Conservation (phyloP, 2,113 vertebrate species). For the Baryphthengus martii region DNA sequence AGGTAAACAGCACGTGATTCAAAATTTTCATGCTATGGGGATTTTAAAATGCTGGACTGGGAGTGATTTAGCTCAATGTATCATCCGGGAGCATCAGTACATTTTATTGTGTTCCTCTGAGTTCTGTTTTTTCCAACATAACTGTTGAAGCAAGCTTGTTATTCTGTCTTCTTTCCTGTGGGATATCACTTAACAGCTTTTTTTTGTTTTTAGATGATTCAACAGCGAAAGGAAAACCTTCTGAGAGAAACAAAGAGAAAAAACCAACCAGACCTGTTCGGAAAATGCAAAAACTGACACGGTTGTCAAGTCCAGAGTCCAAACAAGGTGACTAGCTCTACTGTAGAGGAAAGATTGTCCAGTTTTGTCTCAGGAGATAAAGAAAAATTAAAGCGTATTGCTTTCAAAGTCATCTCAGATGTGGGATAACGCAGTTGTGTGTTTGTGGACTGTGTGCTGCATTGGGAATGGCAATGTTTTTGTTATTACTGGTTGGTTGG, state of each 20-base stretch:
- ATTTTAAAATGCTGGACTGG: not conserved
- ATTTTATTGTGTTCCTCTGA: not conserved
- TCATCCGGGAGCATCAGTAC: not conserved
- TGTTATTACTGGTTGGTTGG: not conserved
- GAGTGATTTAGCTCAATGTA: not conserved
- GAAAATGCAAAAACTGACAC: constrained; percentile 84
- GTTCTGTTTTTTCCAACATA: not conserved
- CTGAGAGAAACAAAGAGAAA: constrained; percentile 79
- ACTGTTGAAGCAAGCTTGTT: not conserved
- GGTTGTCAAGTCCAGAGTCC: constrained; percentile 74
- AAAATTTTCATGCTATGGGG: not conserved
- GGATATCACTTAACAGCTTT: constrained; percentile 4
- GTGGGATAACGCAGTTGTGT: not conserved
- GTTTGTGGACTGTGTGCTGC: not conserved
- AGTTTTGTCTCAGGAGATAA: not conserved
- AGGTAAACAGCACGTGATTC: not conserved
- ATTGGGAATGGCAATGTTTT: not conserved
- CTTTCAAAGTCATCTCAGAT: not conserved
- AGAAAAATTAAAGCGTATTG: not conserved
- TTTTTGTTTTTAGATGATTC: constrained; percentile 67
- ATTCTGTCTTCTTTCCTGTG: not conserved
- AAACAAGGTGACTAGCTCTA: constrained; percentile 80
- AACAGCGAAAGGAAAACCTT: constrained; percentile 65
- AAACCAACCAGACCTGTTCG: constrained; percentile 81
- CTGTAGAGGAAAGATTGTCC: not conserved